Base-by-base conservation (phyloP, 1,140 invertebrate genomes). In the Drosophila kepulauana region DNA sequence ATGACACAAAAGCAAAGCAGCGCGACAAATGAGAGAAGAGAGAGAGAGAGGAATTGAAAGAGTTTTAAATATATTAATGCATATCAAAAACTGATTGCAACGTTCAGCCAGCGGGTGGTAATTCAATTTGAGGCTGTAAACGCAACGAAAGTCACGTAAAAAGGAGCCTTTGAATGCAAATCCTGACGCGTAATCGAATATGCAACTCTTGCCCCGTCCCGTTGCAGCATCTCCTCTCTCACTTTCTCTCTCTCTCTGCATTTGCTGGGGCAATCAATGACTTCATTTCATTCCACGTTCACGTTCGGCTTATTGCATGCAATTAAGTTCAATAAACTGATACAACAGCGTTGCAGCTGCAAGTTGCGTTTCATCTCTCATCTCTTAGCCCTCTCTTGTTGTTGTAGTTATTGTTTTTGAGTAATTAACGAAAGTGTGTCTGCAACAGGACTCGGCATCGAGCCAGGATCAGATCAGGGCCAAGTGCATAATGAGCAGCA, bases 301-400 rank as follows among this genome's bases (percentile, higher is more conserved):
- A 35, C 80, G 41, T 67, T 66, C 59, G 80, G 84, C 87, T 87
- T 88, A 87, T 88, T 88, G 77, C 80, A 84, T 79, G 80, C 84
- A 87, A 88, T 88, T 87, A 87, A 84, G 85, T 89, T 84, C 84
- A 87, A 87, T 87, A 89, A 81, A 78, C 76, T 78, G 80, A 73
- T 71, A 65, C 75, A 77, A 75, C 54, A 35, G 62, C 71, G 30
- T 41, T 66, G 59, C 43, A 49, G 46, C 49, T 28, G 52, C 7
- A 54, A 28, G 54, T 48, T 46, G 13, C 48, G 1, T 28, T 25
- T 49, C 11, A 10, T 28, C 10, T 15, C 11, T 54, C n/a, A 33
- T 8, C 30, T 38, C 28, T 33, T 33, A 6, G 10, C 11, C 54
- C 30, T 11, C 33, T 2, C 30, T 57, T 48, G 33, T 67, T 52